These are phyloP conservation scores for Hypsibius dujardini DNA, from an alignment of 1,140 invertebrate genomes.

Conservation along the genomic window DNA sequence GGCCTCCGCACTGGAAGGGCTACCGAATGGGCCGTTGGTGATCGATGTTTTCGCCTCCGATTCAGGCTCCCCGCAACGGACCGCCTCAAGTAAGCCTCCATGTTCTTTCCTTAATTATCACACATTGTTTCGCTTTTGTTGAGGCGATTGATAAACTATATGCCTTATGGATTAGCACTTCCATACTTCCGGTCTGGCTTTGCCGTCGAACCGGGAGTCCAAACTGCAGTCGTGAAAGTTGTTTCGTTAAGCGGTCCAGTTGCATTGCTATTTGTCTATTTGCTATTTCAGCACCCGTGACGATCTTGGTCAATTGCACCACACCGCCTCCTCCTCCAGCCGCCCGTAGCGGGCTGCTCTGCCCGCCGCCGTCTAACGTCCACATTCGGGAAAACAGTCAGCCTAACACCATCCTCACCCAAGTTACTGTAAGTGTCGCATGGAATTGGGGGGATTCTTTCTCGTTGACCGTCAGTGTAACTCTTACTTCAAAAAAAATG, in stretches of 20 bases:
- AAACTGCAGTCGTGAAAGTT: neutral
- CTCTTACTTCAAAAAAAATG: too few relatives aligned
- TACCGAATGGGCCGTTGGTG: neutral
- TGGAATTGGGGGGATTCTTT: too few relatives aligned
- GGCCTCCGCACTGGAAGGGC: neutral
- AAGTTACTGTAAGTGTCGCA: neutral
- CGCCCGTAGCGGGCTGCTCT: neutral
- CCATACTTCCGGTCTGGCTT: neutral
- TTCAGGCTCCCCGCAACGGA: slow-evolving; percentile 9
- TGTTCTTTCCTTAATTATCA: neutral
- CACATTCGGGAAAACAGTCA: neutral
- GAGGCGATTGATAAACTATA: too few relatives aligned
- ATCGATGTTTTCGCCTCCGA: neutral
- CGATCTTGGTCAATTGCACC: neutral
- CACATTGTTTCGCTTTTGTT: neutral
- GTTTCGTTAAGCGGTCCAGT: neutral
- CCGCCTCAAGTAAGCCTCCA: neutral
- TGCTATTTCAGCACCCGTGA: too few relatives aligned
- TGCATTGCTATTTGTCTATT: neutral
- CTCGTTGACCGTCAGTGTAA: too few relatives aligned
- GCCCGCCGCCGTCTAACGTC: neutral
- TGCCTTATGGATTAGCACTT: neutral
- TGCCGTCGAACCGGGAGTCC: neutral
- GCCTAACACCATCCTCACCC: neutral
- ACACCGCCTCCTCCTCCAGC: neutral